These are phyloP conservation scores for Parnassius mnemosyne DNA, from an alignment of 2,888 invertebrate species.

Conservation along the genomic window DNA sequence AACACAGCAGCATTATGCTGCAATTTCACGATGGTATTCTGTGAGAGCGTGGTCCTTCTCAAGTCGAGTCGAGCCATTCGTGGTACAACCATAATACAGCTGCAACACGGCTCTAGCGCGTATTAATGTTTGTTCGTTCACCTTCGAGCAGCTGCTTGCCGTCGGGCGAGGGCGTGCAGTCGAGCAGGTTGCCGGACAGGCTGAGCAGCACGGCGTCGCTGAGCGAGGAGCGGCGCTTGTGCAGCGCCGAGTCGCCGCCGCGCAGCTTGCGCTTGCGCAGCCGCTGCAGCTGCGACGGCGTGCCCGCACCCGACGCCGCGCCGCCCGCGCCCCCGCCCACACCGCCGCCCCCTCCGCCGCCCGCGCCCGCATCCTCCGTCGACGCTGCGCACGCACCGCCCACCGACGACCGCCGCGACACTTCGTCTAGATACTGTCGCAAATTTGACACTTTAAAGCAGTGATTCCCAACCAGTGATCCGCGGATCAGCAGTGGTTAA, in stretches of 20 bases:
- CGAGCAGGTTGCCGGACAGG: constrained; percentile 93
- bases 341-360: constrained; percentile 32
- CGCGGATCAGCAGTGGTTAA: no score
- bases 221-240: constrained; percentile 92
- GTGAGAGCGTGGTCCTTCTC: no score
- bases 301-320: constrained; percentile 39
- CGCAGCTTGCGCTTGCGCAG: constrained; percentile 91
- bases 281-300: constrained; percentile 68
- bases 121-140: constrained; percentile 28
- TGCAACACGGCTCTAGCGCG: no score
- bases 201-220: constrained; percentile 92
- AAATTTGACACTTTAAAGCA: neutral
- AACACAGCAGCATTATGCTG: no score
- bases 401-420: constrained; percentile 73
- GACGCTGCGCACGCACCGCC: constrained; percentile 54
- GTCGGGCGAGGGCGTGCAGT: constrained; percentile 92
- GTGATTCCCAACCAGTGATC: no score
- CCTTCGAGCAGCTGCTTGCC: constrained; percentile 81
- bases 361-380: constrained; percentile 39
- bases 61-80: no score
- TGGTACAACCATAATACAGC: no score
- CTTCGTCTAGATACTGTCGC: constrained; percentile 67
- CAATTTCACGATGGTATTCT: no score
- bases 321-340: constrained; percentile 27
- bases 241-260: constrained; percentile 78